Evolutionary conservation across 2,797 vertebrate species (phyloP), one percentile per base, ranked within the genome.

Genomic region (Diplodus sargus): DNA sequence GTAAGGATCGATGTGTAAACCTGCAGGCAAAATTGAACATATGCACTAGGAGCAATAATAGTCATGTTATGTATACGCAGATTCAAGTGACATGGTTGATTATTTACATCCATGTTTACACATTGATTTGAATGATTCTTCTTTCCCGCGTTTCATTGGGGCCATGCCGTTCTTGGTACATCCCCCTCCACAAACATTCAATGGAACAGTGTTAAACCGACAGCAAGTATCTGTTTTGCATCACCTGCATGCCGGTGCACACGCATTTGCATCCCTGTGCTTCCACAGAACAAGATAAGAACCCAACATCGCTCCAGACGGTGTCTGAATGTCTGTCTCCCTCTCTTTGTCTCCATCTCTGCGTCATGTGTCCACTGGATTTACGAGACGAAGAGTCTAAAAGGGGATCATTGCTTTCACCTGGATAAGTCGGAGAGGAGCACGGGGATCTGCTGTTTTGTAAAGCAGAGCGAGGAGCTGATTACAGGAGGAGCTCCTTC

Each of bases 401-500:
- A 42, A 54, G 18, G 30, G 49, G 57, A 76, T 30, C 8, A 25
- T 2, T 17, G 22, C 34, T 42, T 84, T 61, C 61, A 61, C n/a
- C 52, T 68, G 57, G n/a, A 57, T 63, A 54, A 52, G 8, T 67
- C 23, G 28, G 30, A 34, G 54, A 64, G 15, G 65, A 70, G 53
- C 4, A 15, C 58, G 22, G 17, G 59, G 30, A 74, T 20, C 52
- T 58, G 64, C 45, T 84, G 28, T 76, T 79, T 68, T 63, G 43
- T 45, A 64, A 70, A 81, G 74, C 18, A 43, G 58, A 73, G 68
- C 3, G 22, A 60, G 16, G 60, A 79, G 39, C 68, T 61, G 60
- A 76, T 49, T 64, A 49, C 17, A 10, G 18, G 56, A 86, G 74
- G 75, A 87, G 85, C 74, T 87, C 52, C 83, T 84, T 64, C 70